phyloP scores from a whole-genome alignment of 2,888 invertebrate species.

The Melipona bicolor region DNA sequence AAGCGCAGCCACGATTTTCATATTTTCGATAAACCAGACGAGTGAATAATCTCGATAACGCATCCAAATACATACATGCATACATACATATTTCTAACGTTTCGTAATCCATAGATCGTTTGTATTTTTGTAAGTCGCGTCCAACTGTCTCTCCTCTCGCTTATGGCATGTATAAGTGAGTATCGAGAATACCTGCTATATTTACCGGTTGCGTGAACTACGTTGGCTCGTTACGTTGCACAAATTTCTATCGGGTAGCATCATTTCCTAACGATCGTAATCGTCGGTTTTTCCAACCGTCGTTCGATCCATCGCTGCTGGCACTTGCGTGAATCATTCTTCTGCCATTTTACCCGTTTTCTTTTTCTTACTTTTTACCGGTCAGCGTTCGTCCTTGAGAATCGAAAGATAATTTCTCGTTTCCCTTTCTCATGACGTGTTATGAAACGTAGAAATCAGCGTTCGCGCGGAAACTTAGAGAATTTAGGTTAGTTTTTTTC shows the following conservation, averaged over 20 bases:
- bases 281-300: constrained; percentile 36
- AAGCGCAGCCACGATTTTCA: too few species aligned
- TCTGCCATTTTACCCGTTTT: not conserved
- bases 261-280: constrained; percentile 32
- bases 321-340: constrained; percentile 12
- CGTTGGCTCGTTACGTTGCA: constrained; percentile 37
- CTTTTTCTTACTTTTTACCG: not conserved
- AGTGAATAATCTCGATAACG: not conserved
- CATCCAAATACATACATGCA: not conserved
- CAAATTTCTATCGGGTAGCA: constrained; percentile 45
- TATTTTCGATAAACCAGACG: not conserved
- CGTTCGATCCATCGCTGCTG: not conserved
- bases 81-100: not conserved
- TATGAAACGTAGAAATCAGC: not conserved
- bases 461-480: not conserved
- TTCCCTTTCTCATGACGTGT: not conserved
- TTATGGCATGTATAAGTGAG: not conserved
- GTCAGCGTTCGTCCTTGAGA: not conserved
- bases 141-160: constrained; percentile 38
- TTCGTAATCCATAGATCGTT: constrained; percentile 13
- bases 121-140: constrained; percentile 29
- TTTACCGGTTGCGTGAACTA: constrained; percentile 46
- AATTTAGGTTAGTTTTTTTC: too few species aligned
- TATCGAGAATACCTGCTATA: constrained; percentile 26
- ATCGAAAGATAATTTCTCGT: not conserved